Conservation (phyloP, 2,888 invertebrate species). For the Pyrgus malvae region DNA sequence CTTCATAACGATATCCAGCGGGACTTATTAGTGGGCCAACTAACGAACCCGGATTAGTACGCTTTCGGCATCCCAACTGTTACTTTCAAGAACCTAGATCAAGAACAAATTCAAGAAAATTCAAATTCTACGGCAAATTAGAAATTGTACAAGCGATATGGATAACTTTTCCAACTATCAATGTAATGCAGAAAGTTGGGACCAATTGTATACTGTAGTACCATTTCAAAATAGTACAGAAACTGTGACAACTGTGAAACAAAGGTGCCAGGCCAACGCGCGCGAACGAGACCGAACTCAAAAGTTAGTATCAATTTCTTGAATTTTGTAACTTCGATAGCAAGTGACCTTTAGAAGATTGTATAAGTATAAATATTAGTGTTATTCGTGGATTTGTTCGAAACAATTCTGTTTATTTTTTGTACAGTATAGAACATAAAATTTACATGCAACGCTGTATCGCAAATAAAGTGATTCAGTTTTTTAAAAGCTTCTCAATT, state of each 20-base stretch:
- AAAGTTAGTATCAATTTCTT: constrained; percentile 82
- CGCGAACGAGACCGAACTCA: constrained; percentile 91
- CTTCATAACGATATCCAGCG: constrained; percentile 72
- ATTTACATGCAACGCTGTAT: too few relatives aligned
- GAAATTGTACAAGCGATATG: too few relatives aligned
- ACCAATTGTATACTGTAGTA: constrained; percentile 50
- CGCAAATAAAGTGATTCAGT: too few relatives aligned
- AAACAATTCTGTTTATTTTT: too few relatives aligned
- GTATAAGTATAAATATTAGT: too few relatives aligned
- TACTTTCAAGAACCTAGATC: constrained; percentile 1
- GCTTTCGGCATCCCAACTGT: constrained; percentile 47
- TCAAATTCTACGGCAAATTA: too few relatives aligned
- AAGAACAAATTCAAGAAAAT: too few relatives aligned
- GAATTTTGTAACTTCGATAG: too few relatives aligned
- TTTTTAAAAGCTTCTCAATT: too few relatives aligned
- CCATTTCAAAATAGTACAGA: constrained; percentile 51
- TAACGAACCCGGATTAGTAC: constrained; percentile 61
- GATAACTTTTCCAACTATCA: constrained; percentile 63
- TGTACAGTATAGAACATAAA: too few relatives aligned
- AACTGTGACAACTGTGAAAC: constrained; percentile 71
- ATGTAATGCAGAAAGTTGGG: constrained; percentile 61
- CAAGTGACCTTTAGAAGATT: too few relatives aligned
- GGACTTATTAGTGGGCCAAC: constrained; percentile 65
- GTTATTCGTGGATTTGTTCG: too few relatives aligned
- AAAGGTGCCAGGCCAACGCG: constrained; percentile 90